Evolutionary conservation across 2,888 invertebrate genomes (phyloP).

Genomic region (Hylaea fasciaria): DNA sequence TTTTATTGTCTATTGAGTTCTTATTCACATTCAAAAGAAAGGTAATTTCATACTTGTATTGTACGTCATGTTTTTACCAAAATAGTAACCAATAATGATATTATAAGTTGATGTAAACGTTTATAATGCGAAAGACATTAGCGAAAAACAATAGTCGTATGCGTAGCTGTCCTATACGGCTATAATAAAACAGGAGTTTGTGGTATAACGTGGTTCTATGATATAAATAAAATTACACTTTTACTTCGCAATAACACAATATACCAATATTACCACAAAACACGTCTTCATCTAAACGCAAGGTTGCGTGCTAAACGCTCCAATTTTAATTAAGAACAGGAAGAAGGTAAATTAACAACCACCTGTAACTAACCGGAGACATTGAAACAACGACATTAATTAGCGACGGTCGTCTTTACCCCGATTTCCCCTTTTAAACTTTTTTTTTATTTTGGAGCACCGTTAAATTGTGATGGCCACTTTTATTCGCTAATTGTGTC

Average conservation of each 20-base stretch:
- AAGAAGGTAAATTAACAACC: conserved; percentile 35
- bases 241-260: too few relatives aligned
- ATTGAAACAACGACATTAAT: conserved; percentile 35
- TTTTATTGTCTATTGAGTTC: conserved; percentile 9
- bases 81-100: too few relatives aligned
- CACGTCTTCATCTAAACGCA: not conserved
- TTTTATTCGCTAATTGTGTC: conserved; percentile 4
- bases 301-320: not conserved
- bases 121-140: too few relatives aligned
- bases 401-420: conserved; percentile 16
- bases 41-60: not conserved
- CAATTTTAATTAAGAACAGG: not conserved
- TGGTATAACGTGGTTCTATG: too few relatives aligned
- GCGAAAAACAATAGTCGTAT: too few relatives aligned
- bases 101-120: too few relatives aligned
- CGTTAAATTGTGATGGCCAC: not conserved
- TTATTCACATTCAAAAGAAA: not conserved
- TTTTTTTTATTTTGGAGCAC: not conserved
- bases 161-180: too few relatives aligned
- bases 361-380: conserved; percentile 44
- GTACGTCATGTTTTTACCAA: not conserved
- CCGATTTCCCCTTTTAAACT: conserved; percentile 7
- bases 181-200: too few relatives aligned
- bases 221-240: too few relatives aligned
- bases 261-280: not conserved